Evolutionary conservation across 2,113 vertebrate genomes (phyloP).

Genomic region (Lepisosteus oculatus): DNA sequence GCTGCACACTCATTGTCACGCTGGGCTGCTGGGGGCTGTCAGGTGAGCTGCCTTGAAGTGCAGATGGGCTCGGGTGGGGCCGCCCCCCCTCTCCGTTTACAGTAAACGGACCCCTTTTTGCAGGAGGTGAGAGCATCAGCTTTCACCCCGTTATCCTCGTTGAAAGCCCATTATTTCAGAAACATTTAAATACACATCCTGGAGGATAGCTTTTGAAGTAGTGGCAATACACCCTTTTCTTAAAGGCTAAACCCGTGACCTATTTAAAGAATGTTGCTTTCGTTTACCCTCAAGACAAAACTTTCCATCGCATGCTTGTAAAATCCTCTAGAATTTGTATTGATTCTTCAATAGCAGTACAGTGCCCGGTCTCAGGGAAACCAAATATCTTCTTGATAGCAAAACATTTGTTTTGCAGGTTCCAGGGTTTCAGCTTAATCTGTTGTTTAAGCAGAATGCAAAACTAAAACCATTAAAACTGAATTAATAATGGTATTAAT

Average conservation of each 20-base stretch:
- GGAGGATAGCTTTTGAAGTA: conserved; percentile 3
- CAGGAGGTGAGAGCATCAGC: conserved; percentile 38
- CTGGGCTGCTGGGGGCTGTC: neutral
- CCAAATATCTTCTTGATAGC: too few species aligned
- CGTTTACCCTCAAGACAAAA: neutral
- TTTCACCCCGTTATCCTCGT: conserved; percentile 31
- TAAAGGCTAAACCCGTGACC: neutral
- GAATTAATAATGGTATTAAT: too few species aligned
- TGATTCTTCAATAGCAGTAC: too few species aligned
- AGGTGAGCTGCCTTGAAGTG: neutral
- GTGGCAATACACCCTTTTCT: conserved; percentile 11
- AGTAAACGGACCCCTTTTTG: conserved; percentile 48
- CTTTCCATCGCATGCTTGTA: too few species aligned
- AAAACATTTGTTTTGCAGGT: too few species aligned
- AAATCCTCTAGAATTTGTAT: too few species aligned
- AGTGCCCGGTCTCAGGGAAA: too few species aligned
- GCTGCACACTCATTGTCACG: too few species aligned
- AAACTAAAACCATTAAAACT: too few species aligned
- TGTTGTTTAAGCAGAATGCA: too few species aligned
- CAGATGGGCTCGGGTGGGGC: neutral
- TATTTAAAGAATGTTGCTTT: conserved; percentile 6
- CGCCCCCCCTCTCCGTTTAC: conserved; percentile 46
- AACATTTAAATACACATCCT: conserved; percentile 1
- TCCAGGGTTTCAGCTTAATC: too few species aligned
- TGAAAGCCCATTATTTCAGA: neutral